Base-by-base conservation (phyloP, 1,140 invertebrate species). In the Megathymus violae region DNA sequence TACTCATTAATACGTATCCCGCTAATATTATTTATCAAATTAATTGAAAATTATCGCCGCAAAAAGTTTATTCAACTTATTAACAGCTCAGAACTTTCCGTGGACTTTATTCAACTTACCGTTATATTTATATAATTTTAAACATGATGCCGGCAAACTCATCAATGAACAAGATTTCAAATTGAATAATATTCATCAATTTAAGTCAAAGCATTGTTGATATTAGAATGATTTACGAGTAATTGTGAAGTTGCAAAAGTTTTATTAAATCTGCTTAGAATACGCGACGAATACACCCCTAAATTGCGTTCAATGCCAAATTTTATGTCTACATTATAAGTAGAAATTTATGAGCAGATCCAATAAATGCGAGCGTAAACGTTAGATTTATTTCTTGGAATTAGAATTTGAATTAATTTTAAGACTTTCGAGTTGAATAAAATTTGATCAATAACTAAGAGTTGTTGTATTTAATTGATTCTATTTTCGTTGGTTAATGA, bases 151-250 rank as follows among this genome's bases (percentile, higher is more conserved):
- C 5, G 19, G 19, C 19, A 22, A 22, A 22, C 19, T 22, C 19
- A 22, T 22, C 19, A 22, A 22, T 22, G n/a, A 22, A 27, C 22
- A 15, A 11, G 25, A 48, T 48, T 22, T 9, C 11, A 31, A 48
- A 1, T 31, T 48, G 11, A 14, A 22, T 48, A 27, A 25, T 14
- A 10, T 19, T 14, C 13, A 41, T 17, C 5, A 54, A 43, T n/a
- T 54, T 54, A 7, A 25, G 51, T 54, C 17, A 27, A 3, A 17
- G 38, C 38, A 22, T 44, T 56, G 52, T 56, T 56, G 40, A 56
- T 56, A 31, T 56, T 56, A 15, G n/a, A 16, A 44, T 56, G 52
- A 56, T 58, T 58, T 31, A 58, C 40, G 52, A 44, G 22, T 34
- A 19, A 44, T 43, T 58, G 31, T 50, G 4, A 44, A 41, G 9